Evolutionary conservation across 2,797 vertebrate species (phyloP).

Genomic region (Pelochelys cantorii): DNA sequence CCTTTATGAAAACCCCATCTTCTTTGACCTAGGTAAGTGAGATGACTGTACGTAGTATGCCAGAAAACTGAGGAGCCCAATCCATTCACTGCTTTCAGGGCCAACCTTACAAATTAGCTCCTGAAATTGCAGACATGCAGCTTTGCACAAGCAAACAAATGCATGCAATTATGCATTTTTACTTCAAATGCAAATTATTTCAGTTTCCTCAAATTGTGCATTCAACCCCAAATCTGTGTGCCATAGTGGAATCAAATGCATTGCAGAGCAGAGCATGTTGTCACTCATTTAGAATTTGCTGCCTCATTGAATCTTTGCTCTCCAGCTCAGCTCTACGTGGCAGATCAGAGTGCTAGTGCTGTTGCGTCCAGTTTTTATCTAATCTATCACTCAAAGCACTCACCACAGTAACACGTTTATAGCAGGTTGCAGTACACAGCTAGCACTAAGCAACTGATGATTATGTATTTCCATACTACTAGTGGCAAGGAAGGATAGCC

Average conservation of each 20-base stretch:
- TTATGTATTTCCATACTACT: neutral
- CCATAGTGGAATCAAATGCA: neutral
- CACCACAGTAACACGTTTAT: neutral
- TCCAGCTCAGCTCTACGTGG: neutral
- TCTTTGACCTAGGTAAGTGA: neutral
- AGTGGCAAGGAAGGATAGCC: neutral
- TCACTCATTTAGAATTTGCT: neutral
- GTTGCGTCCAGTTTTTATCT: neutral
- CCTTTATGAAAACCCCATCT: neutral
- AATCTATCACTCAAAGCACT: neutral
- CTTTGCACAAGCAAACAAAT: neutral
- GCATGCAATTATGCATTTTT: too few relatives aligned
- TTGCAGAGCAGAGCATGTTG: neutral
- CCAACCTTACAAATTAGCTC: neutral
- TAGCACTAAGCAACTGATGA: neutral
- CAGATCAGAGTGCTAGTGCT: neutral
- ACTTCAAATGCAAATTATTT: neutral
- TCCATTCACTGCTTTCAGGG: neutral
- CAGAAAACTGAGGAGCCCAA: neutral
- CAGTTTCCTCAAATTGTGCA: fast-evolving
- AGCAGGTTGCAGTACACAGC: neutral
- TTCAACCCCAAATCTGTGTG: neutral
- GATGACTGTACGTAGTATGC: neutral
- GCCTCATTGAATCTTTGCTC: neutral
- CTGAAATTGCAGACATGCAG: neutral